Base-by-base conservation (phyloP, 2,113 vertebrate species). In the Pollachius pollachius region DNA sequence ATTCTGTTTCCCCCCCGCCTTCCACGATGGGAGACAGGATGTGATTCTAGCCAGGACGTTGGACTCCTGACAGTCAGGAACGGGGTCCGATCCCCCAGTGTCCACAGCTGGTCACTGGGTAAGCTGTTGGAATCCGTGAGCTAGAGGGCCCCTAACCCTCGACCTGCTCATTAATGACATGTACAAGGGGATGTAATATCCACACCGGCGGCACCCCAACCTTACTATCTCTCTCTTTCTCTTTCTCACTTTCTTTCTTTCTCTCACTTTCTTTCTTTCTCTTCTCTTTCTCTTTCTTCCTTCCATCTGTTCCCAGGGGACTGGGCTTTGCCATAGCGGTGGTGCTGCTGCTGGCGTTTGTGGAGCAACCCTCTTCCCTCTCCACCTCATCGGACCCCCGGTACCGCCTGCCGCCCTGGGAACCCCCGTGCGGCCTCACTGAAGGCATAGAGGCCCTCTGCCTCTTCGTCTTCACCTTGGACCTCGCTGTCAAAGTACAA, bases 361-460 rank as follows among this genome's bases (percentile, higher is more conserved):
- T 95, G 0, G 97, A 99, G 78, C 93, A 83, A 0, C 97, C 97
- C 0, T 98, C 96, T 13, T 98, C 97, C 0, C 76, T 98, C 59
- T 94, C 95, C 0, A 0, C 85, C 5, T 94, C 96, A 0, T 95
- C 97, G 0, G 97, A 99, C 0, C 88, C 94, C 0, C 93, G 95
- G 9, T 85, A 84, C 77, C 94, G 93, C 57, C 52, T 12, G 0
- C 41, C 73, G 0, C 59, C 92, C 0, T 97, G 94, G 95, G 75
- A 95, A 18, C 94, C 94, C 0, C 94, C 94, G 0, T 99, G 97
- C 0, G 96, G 96, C 27, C 54, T 96, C 13, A 96, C 94, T 0
- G 95, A 99, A 77, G 81, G 90, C 41, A 0, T 97, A 0, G 97
- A 99, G 90, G 79, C 89, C 5, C 52, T 95, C 68, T 98, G 95